Evolutionary conservation across 2,113 vertebrate species (phyloP).

Genomic region (Peucedramus taeniatus): DNA sequence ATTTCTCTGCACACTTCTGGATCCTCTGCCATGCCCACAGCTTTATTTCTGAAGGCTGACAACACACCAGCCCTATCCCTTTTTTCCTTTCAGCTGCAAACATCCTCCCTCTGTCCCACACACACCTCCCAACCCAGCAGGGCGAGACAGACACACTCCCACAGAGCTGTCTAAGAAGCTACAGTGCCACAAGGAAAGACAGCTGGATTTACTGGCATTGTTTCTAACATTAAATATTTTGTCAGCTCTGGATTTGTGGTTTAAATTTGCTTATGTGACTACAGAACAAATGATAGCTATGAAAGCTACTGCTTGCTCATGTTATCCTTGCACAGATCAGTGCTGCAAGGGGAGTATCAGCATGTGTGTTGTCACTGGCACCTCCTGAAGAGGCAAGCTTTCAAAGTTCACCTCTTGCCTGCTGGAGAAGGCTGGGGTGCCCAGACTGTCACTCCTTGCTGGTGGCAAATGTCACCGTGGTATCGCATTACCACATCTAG

Average conservation of each 20-base stretch:
- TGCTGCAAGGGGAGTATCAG: neutral
- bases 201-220: slow-evolving; percentile 31
- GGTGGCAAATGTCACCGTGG: slow-evolving; percentile 38
- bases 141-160: neutral
- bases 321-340: neutral
- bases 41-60: neutral
- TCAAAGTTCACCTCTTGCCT: slow-evolving; percentile 51
- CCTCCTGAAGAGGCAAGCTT: neutral
- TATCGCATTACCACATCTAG: neutral
- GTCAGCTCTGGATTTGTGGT: neutral
- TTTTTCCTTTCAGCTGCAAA: slow-evolving; percentile 2
- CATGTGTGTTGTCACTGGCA: neutral
- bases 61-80: neutral
- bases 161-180: neutral
- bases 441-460: neutral
- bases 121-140: neutral
- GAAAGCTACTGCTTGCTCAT: neutral
- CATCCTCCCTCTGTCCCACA: neutral
- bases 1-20: neutral
- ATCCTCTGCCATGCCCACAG: neutral
- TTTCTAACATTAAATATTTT: slow-evolving; percentile 20
- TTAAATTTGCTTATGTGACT: neutral
- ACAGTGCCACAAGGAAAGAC: neutral
- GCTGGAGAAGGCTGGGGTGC: neutral
- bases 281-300: neutral